Evolutionary conservation across 2,113 vertebrate genomes (phyloP).

Genomic region (Bagarius yarrelli): DNA sequence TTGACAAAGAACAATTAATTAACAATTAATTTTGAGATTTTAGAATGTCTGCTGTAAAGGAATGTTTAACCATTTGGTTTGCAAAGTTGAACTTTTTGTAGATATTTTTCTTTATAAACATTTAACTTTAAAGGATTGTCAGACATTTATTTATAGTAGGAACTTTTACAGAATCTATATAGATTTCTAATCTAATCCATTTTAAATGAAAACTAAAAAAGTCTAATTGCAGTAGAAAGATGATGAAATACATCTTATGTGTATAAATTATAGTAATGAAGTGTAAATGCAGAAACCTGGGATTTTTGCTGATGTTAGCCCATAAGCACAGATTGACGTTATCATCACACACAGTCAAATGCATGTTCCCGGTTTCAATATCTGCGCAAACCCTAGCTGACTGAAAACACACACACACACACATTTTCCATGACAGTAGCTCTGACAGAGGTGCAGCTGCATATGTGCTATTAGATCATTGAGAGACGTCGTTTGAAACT

Average conservation of each 20-base stretch:
- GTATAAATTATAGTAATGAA: background rate
- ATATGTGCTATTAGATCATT: background rate
- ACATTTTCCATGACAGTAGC: background rate
- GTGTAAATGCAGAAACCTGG: slow-evolving; percentile 67
- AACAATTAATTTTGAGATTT: no score
- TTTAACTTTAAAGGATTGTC: no score
- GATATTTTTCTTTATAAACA: no score
- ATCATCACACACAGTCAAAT: slow-evolving; percentile 73
- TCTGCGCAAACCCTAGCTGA: slow-evolving; percentile 71
- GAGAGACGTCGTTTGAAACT: no score
- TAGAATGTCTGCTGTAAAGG: no score
- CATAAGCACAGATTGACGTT: slow-evolving; percentile 83
- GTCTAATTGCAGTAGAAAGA: background rate
- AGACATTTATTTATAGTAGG: background rate
- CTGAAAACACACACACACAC: slow-evolving; percentile 59
- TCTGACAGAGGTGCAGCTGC: background rate
- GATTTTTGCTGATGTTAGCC: slow-evolving; percentile 89
- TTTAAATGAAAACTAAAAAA: background rate
- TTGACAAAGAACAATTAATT: no score
- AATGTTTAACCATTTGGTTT: no score
- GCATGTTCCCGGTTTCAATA: slow-evolving; percentile 86
- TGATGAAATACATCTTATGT: background rate
- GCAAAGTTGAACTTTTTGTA: no score
- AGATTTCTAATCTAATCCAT: background rate
- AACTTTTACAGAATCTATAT: background rate